Evolutionary conservation across 2,113 vertebrate genomes (phyloP).

Genomic region (Damaliscus lunatus): DNA sequence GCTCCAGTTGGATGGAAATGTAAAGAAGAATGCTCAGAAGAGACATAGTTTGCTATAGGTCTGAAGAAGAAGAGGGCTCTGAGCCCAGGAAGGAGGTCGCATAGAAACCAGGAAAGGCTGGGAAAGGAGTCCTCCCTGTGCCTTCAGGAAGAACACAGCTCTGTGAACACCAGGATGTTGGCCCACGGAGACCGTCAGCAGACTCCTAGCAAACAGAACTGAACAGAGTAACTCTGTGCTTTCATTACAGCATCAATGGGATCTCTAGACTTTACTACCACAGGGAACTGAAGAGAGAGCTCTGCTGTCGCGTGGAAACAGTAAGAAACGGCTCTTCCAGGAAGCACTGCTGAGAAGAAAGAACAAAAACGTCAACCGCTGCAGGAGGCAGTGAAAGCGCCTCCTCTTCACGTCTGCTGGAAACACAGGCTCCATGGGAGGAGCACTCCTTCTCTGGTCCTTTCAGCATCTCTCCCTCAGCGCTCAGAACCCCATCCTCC

Average conservation of each 20-base stretch:
- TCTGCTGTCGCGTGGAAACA: neutral
- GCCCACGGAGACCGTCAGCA: neutral
- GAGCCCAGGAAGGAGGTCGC: neutral
- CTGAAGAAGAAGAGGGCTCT: neutral
- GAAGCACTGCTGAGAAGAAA: neutral
- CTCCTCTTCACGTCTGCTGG: neutral
- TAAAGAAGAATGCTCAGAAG: neutral
- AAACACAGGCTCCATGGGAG: neutral
- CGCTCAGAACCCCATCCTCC: fast-evolving
- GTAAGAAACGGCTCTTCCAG: neutral
- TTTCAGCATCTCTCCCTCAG: neutral
- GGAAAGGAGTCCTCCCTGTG: neutral
- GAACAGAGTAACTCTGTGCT: neutral
- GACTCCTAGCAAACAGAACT: neutral
- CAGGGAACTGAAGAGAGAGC: too few relatives aligned
- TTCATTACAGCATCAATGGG: neutral
- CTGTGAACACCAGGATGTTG: neutral
- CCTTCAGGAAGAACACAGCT: neutral
- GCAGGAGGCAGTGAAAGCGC: neutral
- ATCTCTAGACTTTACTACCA: neutral
- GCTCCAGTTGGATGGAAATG: neutral
- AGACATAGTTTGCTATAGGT: neutral
- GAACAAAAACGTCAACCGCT: neutral
- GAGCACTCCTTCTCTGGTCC: neutral
- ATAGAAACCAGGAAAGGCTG: neutral